phyloP scores from a whole-genome alignment of 1,140 invertebrate species.

The Lutraria rhynchaena region DNA sequence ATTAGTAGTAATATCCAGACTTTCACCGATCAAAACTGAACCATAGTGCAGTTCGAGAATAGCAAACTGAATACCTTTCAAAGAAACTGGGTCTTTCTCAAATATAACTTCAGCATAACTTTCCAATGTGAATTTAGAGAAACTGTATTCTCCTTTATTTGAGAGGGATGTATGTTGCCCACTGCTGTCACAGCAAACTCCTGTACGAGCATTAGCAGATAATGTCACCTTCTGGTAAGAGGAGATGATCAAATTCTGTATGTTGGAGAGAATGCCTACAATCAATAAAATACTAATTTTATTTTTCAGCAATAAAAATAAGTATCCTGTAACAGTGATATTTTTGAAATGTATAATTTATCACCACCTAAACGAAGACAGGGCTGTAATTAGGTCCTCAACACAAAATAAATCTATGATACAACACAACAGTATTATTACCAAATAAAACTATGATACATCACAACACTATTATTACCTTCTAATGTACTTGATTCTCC shows the following conservation, averaged over 20 bases:
- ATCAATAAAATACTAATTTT: too few species aligned
- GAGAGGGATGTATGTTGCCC: constrained; percentile 61
- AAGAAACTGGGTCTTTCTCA: constrained; percentile 49
- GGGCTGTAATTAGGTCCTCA: too few species aligned
- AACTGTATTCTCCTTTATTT: constrained; percentile 65
- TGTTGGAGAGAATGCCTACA: constrained; percentile 73
- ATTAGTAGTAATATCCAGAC: constrained; percentile 66
- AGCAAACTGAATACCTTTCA: constrained; percentile 63
- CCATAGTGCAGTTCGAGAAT: constrained; percentile 70
- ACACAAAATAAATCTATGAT: too few species aligned
- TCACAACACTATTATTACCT: too few species aligned
- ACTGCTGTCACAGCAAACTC: constrained; percentile 56
- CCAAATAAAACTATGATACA: too few species aligned
- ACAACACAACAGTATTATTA: too few species aligned
- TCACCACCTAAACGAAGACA: too few species aligned
- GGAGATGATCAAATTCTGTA: constrained; percentile 68
- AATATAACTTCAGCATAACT: constrained; percentile 65
- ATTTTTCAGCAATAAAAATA: too few species aligned
- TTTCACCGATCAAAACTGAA: constrained; percentile 62
- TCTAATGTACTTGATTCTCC: constrained; percentile 69
- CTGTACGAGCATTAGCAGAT: constrained; percentile 65
- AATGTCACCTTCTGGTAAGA: constrained; percentile 67
- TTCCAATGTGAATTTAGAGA: constrained; percentile 69
- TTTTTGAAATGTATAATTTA: too few species aligned
- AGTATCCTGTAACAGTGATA: too few species aligned